These are phyloP conservation scores for Netelia melanura DNA, from an alignment of 2,888 invertebrate species.

Conservation along the genomic window DNA sequence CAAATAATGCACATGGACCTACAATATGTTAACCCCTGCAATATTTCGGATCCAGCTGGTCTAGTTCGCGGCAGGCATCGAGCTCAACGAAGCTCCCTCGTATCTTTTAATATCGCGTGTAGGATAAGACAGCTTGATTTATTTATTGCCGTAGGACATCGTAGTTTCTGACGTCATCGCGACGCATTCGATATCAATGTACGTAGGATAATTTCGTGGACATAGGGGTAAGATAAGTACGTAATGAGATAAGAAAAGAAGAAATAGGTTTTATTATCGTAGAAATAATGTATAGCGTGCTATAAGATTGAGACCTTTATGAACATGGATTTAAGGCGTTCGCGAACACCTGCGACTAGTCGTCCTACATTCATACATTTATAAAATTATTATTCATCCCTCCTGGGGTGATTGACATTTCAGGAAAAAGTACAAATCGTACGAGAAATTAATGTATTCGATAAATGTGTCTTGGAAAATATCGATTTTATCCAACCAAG, in stretches of 20 bases:
- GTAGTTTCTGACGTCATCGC: conserved; percentile 37
- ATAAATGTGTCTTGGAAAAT: not conserved
- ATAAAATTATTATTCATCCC: not conserved
- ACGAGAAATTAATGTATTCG: not conserved
- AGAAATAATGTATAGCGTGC: conserved; percentile 23
- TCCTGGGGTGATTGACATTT: conserved; percentile 3
- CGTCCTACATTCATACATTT: not conserved
- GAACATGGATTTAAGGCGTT: not conserved
- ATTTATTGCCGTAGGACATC: conserved; percentile 30
- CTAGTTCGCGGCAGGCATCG: no score
- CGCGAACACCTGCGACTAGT: not conserved
- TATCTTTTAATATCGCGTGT: conserved; percentile 23
- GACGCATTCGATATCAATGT: not conserved
- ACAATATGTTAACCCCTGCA: no score
- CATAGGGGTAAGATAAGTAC: conserved; percentile 21
- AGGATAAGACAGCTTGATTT: conserved; percentile 24
- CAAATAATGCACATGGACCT: no score
- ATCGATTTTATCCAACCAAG: not conserved
- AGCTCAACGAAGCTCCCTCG: not conserved
- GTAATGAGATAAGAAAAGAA: conserved; percentile 14
- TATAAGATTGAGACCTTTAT: conserved; percentile 22
- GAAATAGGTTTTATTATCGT: conserved; percentile 5
- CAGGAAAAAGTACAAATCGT: not conserved
- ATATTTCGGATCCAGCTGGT: no score
- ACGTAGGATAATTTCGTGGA: conserved; percentile 40